Percentiles rank a stretch among this genome's conserved stretches.
Conservation (phyloP, 2,888 invertebrate species). For the Nephrocerus scutellatus region DNA sequence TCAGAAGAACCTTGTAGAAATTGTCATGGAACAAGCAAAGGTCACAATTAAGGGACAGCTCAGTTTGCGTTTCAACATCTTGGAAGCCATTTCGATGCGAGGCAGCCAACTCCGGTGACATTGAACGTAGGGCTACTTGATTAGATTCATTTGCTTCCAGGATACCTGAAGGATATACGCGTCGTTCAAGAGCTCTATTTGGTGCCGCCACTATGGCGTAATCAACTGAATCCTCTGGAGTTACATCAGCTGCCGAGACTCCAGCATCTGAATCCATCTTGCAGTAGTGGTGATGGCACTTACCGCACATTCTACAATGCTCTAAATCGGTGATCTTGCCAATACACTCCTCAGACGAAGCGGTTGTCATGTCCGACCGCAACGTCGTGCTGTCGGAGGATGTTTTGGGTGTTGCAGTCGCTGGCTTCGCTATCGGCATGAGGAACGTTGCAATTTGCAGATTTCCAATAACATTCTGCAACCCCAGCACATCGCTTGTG, state of each 20-base stretch:
- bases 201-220: slow-evolving; percentile 16
- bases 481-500: slow-evolving; percentile 42
- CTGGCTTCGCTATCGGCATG: slow-evolving; percentile 34
- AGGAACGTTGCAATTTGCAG: slow-evolving; percentile 45
- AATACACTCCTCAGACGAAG: too few relatives aligned
- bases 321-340: too few relatives aligned
- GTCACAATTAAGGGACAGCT: slow-evolving; percentile 42
- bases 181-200: slow-evolving; percentile 16
- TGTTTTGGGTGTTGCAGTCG: slow-evolving; percentile 27
- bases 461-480: slow-evolving; percentile 44
- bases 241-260: background rate
- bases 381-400: slow-evolving; percentile 35
- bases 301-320: too few relatives aligned
- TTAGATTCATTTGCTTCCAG: background rate
- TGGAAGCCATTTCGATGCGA: slow-evolving; percentile 12
- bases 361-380: slow-evolving; percentile 31
- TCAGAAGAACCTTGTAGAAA: slow-evolving; percentile 44
- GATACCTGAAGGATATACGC: background rate
- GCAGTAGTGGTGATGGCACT: slow-evolving; percentile 37
- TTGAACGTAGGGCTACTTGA: slow-evolving; percentile 5
- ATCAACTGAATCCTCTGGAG: slow-evolving; percentile 12
- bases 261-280: too few relatives aligned
- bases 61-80: slow-evolving; percentile 45
- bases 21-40: slow-evolving; percentile 45
- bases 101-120: background rate